Evolutionary conservation across 2,888 invertebrate genomes (phyloP), one percentile per base, ranked within the genome.

Genomic region (Argynnis bischoffii): DNA sequence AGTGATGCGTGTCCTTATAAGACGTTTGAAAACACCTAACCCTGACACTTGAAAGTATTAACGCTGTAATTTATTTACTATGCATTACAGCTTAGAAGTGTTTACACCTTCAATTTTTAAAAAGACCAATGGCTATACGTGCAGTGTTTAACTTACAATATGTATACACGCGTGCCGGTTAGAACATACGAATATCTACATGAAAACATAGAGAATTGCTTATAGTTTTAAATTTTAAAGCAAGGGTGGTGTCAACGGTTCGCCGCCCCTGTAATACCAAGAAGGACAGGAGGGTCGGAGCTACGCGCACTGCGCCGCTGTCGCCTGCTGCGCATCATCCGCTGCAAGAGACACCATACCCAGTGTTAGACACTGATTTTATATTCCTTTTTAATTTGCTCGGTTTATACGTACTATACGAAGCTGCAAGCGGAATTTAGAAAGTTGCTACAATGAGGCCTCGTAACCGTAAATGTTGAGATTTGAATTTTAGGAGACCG

Each of bases 221-320:
- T 46, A 18, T 18, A 18, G 46, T 46, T 46, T 56, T 18, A 5
- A 35, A 46, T 46, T 56, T 14, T 46, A 6, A 35, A 56, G 16
- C 21, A 41, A 41, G 11, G 35, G 35, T 31, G 26, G n/a, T 61
- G 61, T 18, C 41, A 41, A 53, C 41, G 41, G 61, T 61, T 61
- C 61, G 61, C 61, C 53, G 51, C 53, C 61, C 61, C 41, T 41
- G 35, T 61, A 90, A 91, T 90, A 92, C 92, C 92, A 90, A 91
- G 90, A 90, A 86, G 87, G 89, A 85, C 84, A 64, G 68, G 65
- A 69, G 71, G 70, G 67, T 69, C 64, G 80, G 87, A 84, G 86
- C 91, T 92, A 93, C 90, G 93, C 93, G 92, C 92, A 91, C 91
- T 89, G 90, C 92, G 93, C 93, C 92, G 92, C 92, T 85, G 92